A percentile compares a stretch with the other conserved stretches of the same genome.
phyloP scores from a whole-genome alignment of 2,888 invertebrate genomes.

The Odontocolon sp. region DNA sequence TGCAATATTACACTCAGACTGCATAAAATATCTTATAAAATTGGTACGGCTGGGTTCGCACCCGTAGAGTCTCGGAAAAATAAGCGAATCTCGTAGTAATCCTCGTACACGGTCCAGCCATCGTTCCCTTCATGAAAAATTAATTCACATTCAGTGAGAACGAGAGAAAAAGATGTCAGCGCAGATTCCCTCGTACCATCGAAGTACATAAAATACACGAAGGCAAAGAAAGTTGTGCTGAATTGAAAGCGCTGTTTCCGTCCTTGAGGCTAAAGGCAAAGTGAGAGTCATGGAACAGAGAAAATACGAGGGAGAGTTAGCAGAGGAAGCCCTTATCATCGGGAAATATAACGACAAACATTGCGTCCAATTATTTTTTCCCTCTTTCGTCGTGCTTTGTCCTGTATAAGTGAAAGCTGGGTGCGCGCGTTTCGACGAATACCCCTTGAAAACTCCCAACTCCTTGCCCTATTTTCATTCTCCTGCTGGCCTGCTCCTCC shows the following conservation, averaged over 20 bases:
- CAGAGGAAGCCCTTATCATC: constrained; percentile 56
- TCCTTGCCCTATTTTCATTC: constrained; percentile 59
- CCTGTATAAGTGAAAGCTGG: constrained; percentile 50
- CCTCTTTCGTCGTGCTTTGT: constrained; percentile 64
- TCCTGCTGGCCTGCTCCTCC: constrained; percentile 32
- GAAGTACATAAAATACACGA: constrained; percentile 29
- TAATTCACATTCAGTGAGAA: constrained; percentile 51
- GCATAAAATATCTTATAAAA: constrained; percentile 55
- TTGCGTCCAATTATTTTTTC: constrained; percentile 78
- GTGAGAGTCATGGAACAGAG: constrained; percentile 33
- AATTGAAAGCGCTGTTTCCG: constrained; percentile 49
- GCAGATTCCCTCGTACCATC: neutral
- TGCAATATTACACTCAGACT: constrained; percentile 3
- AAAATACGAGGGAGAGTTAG: constrained; percentile 28
- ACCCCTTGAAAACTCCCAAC: constrained; percentile 70
- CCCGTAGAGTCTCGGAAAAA: constrained; percentile 19
- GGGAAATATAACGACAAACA: constrained; percentile 73
- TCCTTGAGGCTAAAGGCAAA: constrained; percentile 40
- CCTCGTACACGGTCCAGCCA: constrained; percentile 26
- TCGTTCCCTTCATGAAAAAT: constrained; percentile 53
- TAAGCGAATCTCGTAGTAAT: constrained; percentile 43
- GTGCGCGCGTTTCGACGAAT: constrained; percentile 71
- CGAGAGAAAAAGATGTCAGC: constrained; percentile 1
- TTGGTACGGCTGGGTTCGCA: constrained; percentile 4
- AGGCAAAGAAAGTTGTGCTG: constrained; percentile 50